These are phyloP conservation scores for Trichonephila clavata DNA, from an alignment of 1,140 invertebrate species.

Conservation along the genomic window DNA sequence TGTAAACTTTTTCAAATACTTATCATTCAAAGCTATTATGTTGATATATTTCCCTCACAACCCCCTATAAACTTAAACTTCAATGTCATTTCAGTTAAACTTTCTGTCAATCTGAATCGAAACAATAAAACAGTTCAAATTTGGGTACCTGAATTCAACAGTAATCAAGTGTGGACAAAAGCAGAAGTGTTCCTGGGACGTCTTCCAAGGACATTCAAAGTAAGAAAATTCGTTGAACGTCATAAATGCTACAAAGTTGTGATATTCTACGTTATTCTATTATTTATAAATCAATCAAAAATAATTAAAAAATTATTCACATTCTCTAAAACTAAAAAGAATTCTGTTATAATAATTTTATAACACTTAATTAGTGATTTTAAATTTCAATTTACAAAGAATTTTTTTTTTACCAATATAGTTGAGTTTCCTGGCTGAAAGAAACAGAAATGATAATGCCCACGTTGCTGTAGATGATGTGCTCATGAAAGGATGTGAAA, in stretches of 20 bases:
- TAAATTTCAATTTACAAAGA: not conserved
- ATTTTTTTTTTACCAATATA: conserved; percentile 20
- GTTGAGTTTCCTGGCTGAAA: conserved; percentile 39
- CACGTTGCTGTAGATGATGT: conserved; percentile 69
- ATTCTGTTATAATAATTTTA: not conserved
- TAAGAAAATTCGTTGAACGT: not conserved
- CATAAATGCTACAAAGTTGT: too few species aligned
- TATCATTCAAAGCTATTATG: too few species aligned
- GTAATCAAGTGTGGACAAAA: conserved; percentile 55
- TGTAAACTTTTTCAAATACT: too few species aligned
- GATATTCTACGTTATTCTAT: too few species aligned
- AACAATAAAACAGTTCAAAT: conserved; percentile 56
- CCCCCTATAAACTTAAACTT: not conserved
- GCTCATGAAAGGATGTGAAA: conserved; percentile 32
- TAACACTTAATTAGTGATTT: not conserved
- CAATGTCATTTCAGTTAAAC: not conserved
- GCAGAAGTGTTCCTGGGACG: conserved; percentile 25
- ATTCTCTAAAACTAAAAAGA: too few species aligned
- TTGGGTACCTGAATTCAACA: conserved; percentile 28
- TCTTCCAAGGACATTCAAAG: conserved; percentile 41
- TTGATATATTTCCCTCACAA: too few species aligned
- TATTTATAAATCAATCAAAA: too few species aligned
- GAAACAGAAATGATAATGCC: not conserved
- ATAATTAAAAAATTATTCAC: too few species aligned
- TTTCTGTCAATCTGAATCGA: conserved; percentile 16